Conservation (phyloP, 2,888 invertebrate species). For the Asteroscopus sphinx region DNA sequence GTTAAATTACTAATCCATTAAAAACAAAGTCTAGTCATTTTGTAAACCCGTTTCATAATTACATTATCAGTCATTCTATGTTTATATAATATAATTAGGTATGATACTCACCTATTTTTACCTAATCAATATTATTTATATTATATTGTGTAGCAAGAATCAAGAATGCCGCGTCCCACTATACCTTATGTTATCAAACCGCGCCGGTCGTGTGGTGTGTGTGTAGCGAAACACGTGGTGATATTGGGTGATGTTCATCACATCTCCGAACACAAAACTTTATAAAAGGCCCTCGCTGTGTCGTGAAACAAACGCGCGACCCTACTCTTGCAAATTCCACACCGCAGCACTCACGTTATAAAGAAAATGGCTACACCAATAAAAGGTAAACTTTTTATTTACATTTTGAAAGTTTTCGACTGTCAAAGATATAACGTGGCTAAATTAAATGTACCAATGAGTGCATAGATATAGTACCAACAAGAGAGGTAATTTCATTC, state of each 20-base stretch:
- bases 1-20: too few species aligned
- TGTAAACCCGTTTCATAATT: too few species aligned
- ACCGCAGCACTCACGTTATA: slow-evolving; percentile 50
- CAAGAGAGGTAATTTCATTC: not conserved
- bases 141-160: slow-evolving; percentile 35
- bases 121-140: too few species aligned
- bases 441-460: slow-evolving; percentile 48
- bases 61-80: too few species aligned
- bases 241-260: slow-evolving; percentile 69
- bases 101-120: too few species aligned
- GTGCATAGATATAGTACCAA: slow-evolving; percentile 14
- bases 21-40: too few species aligned
- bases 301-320: slow-evolving; percentile 73
- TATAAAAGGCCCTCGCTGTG: slow-evolving; percentile 80
- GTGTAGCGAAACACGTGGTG: slow-evolving; percentile 78
- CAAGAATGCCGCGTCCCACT: slow-evolving; percentile 61
- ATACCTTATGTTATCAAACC: slow-evolving; percentile 75
- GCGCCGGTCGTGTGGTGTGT: slow-evolving; percentile 63
- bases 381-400: slow-evolving; percentile 79
- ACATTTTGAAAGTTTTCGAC: slow-evolving; percentile 34
- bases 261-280: slow-evolving; percentile 74
- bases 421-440: slow-evolving; percentile 52
- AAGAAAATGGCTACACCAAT: slow-evolving; percentile 80
- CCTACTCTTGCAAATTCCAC: slow-evolving; percentile 64
- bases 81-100: too few species aligned